Evolutionary conservation across 2,797 vertebrate genomes (phyloP).

Genomic region (Eleutherodactylus coqui): DNA sequence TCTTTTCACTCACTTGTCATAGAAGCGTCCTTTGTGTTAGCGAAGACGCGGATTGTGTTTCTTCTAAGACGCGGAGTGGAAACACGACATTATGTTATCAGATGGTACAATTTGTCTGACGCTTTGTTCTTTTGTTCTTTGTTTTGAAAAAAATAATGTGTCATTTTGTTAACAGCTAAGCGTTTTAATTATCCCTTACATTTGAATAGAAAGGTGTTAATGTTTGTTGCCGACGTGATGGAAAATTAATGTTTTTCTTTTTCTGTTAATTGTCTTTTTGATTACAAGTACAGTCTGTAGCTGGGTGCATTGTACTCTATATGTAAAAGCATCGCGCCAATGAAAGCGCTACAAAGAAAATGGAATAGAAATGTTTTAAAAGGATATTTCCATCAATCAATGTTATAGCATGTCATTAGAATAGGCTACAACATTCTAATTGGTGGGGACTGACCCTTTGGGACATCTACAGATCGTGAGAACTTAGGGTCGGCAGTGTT

Average conservation of each 20-base stretch:
- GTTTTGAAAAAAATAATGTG: slow-evolving; percentile 13
- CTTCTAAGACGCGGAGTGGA: background rate
- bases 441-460: too few relatives aligned
- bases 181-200: slow-evolving; percentile 7
- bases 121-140: slow-evolving; percentile 26
- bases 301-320: too few relatives aligned
- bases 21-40: slow-evolving; percentile 13
- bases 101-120: background rate
- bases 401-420: too few relatives aligned
- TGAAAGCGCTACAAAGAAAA: too few relatives aligned
- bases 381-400: too few relatives aligned
- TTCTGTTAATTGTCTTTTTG: background rate
- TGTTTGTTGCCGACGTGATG: slow-evolving; percentile 11
- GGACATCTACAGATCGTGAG: too few relatives aligned
- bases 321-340: too few relatives aligned
- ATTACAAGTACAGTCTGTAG: background rate
- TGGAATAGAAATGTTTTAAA: too few relatives aligned
- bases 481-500: too few relatives aligned
- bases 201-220: background rate
- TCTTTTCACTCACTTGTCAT: slow-evolving; percentile 3
- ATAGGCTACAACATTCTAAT: too few relatives aligned
- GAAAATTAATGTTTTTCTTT: background rate
- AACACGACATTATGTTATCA: background rate
- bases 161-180: background rate
- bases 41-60: slow-evolving; percentile 7